Base-by-base conservation (phyloP, 2,113 vertebrate genomes). In the Felis chaus region DNA sequence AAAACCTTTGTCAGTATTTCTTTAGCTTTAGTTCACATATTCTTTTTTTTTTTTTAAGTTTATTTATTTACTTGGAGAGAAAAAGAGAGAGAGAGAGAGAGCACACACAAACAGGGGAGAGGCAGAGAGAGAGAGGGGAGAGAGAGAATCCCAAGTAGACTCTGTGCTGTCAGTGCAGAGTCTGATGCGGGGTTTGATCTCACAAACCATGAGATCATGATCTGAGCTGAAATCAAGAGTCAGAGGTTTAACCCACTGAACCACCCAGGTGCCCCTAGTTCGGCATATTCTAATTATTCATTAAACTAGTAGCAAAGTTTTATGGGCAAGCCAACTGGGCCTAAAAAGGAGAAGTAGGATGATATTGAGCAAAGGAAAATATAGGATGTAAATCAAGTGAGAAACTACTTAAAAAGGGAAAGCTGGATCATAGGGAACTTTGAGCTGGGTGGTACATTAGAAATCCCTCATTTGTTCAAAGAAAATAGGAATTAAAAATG, bases 311-410 rank as follows among this genome's bases (percentile, higher is more conserved):
- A 94, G 78, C 18, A 39, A 85, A 68, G 27, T 93, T 95, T 91
- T 48, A 80, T 9, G 15, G 65, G 65, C 88, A 96, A 81, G 55
- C 33, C 39, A 96, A 50, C 3, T 88, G 81, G 41, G 63, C 79
- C 84, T 87, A 71, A 96, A 94, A 85, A 74, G 23, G 93, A 97
- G 23, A 86, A 81, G 50, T 65, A 50, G n/a, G 45, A 69, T 76
- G 73, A 71, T 86, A 69, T 31, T 61, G 48, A 92, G 80, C 74
- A 80, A 94, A 90, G 10, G 57, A 91, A 94, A 95, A 82, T 18
- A 57, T 5, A 50, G 53, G 86, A 33, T 16, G 9, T 61, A 13
- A 50, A 71, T 48, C 3, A 19, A 57, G 8, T 68, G 25, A 74
- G 89, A 93, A 79, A 79, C 39, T 36, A 33, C 41, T 76, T 78